phyloP scores from a whole-genome alignment of 2,113 vertebrate genomes.

The Tyrannus savana region DNA sequence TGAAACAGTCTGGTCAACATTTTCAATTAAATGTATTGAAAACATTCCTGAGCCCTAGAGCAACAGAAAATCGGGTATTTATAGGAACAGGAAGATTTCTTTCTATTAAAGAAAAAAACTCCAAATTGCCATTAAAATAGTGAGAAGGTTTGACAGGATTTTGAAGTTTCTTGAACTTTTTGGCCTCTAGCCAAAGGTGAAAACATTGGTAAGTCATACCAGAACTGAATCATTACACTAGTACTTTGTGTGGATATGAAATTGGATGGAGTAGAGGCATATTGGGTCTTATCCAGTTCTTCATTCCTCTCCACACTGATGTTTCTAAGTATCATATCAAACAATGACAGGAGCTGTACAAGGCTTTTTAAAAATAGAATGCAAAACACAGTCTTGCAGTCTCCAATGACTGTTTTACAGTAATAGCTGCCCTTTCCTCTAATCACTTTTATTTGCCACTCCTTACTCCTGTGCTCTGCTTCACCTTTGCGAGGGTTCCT shows the following conservation, averaged over 20 bases:
- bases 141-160: not conserved
- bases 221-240: not conserved
- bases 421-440: not conserved
- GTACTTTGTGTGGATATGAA: not conserved
- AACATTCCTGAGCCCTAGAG: not conserved
- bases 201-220: not conserved
- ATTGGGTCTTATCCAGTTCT: not conserved
- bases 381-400: not conserved
- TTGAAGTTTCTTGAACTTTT: not conserved
- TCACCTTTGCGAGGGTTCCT: not conserved
- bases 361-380: not conserved
- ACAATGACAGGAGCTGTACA: not conserved
- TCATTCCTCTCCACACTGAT: not conserved
- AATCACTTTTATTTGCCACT: not conserved
- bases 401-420: not conserved
- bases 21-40: constrained; percentile 10
- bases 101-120: not conserved
- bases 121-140: not conserved
- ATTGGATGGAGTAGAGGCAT: not conserved
- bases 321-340: not conserved
- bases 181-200: not conserved
- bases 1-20: constrained; percentile 21
- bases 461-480: not conserved
- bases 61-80: not conserved
- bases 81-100: not conserved